Evolutionary conservation across 2,113 vertebrate species (phyloP).

Genomic region (Eulemur rufifrons): DNA sequence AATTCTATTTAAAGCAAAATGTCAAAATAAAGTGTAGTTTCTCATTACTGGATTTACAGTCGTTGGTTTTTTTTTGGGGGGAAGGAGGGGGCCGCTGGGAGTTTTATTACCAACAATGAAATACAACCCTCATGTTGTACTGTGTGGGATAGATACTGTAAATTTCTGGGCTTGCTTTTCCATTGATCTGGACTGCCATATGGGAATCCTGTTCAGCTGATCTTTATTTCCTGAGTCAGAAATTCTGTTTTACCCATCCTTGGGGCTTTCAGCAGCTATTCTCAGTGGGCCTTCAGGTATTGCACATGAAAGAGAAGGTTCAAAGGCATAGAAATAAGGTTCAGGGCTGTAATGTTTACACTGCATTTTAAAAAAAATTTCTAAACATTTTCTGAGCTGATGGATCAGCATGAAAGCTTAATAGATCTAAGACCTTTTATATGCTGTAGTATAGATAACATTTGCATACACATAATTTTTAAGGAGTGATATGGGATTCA

Average conservation of each 20-base stretch:
- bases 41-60: constrained; percentile 80
- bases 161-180: constrained; percentile 86
- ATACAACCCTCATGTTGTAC: constrained; percentile 83
- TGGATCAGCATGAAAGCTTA: constrained; percentile 81
- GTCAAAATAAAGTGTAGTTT: constrained; percentile 68
- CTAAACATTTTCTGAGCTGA: constrained; percentile 84
- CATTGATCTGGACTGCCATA: constrained; percentile 88
- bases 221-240: constrained; percentile 91
- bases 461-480: constrained; percentile 71
- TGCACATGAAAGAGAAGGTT: constrained; percentile 88
- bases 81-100: constrained; percentile 75
- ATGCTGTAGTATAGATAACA: constrained; percentile 58
- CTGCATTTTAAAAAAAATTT: constrained; percentile 67
- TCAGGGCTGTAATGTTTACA: constrained; percentile 87
- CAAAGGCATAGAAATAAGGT: constrained; percentile 86
- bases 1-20: constrained; percentile 70
- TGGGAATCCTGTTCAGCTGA: constrained; percentile 89
- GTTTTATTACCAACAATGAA: constrained; percentile 85
- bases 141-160: constrained; percentile 85
- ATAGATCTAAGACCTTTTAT: constrained; percentile 78
- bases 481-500: constrained; percentile 52
- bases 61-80: constrained; percentile 68
- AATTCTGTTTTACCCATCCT: constrained; percentile 89
- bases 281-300: constrained; percentile 85
- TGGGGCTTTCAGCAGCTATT: constrained; percentile 86